A percentile compares a stretch with the other conserved stretches of the same genome.
Conservation (phyloP, 2,113 vertebrate species). For the Bufo bufo region DNA sequence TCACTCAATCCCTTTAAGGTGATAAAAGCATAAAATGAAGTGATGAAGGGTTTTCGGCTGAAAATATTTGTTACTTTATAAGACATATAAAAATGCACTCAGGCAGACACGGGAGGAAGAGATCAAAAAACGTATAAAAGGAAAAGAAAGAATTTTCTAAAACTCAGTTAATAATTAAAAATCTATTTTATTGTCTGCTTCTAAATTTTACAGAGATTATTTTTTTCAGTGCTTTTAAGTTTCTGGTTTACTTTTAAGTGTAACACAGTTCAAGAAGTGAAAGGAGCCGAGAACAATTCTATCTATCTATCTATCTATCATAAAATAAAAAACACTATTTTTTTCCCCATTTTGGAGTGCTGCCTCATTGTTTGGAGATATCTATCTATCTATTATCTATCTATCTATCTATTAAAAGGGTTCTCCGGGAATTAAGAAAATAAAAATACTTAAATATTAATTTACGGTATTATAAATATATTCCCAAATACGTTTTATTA, state of each 20-base stretch:
- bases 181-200: neutral
- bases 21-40: slow-evolving; percentile 4
- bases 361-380: too few species aligned
- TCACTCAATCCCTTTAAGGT: neutral
- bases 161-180: slow-evolving; percentile 3
- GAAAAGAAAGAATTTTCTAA: neutral
- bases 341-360: too few species aligned
- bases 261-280: neutral
- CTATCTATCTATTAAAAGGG: too few species aligned
- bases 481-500: too few species aligned
- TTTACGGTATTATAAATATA: too few species aligned
- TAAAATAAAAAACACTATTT: too few species aligned
- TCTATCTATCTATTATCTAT: too few species aligned
- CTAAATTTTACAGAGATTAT: neutral
- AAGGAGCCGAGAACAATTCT: neutral
- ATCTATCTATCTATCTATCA: neutral
- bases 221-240: neutral
- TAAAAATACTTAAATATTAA: too few species aligned
- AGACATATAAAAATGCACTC: slow-evolving; percentile 9
- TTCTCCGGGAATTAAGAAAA: too few species aligned
- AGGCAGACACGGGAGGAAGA: neutral
- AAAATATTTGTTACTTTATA: slow-evolving; percentile 18
- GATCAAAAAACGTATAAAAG: neutral
- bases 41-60: neutral
- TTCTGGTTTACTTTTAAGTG: neutral